Base-by-base conservation (phyloP, 2,113 vertebrate genomes). In the Sorex araneus region DNA sequence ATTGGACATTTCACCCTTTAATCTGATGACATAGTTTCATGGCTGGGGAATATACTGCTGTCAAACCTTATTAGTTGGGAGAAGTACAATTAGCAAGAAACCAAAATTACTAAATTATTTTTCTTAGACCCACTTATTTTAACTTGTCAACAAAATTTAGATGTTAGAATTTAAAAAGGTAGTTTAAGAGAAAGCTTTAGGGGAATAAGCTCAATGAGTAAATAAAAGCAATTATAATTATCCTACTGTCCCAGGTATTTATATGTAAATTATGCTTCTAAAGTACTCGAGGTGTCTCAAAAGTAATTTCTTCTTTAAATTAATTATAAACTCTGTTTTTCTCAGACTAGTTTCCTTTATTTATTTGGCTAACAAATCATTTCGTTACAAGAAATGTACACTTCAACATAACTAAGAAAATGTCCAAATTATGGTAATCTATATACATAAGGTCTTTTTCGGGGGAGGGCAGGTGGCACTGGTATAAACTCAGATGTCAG, bases 281-380 rank as follows among this genome's bases (percentile, higher is more conserved):
- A 85, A 93, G 64, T 87, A 73, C 43, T 76, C 32, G 36, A 87
- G 30, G 7, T 88, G 93, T 28, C 85, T 36, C 87, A 43, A 89
- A 97, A 93, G 92, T 92, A 90, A 95, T 96, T 92, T 95, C 69
- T 87, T 87, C 76, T 87, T 87, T 71, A 91, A 96, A 85, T 94
- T 95, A 87, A 85, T 93, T 86, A 76, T 80, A 79, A 94, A 92
- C 66, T 80, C 88, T 90, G 50, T 89, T 92, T 47, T 60, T 69
- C 66, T 95, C 79, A 90, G 79, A 77, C 63, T 91, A 54, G 27
- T 74, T 95, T 89, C 67, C 76, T 92, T 83, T 84, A 90, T 88
- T 95, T 92, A 95, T 95, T 90, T 92, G 57, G 80, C 77, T 92
- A 96, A 92, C 50, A 95, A 95, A 78, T 60, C 60, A 82, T 93